These are phyloP conservation scores for Apodemus speciosus DNA, from an alignment of 2,113 vertebrate genomes.

Conservation along the genomic window DNA sequence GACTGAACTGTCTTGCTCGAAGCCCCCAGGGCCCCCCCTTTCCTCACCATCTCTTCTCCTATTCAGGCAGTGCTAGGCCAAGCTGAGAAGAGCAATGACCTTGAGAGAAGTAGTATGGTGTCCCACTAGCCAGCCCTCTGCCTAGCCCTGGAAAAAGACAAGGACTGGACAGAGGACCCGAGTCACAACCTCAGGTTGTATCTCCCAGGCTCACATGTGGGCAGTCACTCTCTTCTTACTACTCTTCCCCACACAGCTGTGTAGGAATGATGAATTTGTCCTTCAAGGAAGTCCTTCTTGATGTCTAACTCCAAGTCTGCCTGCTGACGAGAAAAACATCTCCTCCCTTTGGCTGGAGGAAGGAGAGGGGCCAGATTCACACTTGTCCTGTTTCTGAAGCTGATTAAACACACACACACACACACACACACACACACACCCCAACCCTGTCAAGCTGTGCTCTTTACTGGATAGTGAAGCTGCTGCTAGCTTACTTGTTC, in stretches of 20 bases:
- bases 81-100: neutral
- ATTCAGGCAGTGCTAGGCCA: neutral
- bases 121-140: no score
- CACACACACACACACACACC: neutral
- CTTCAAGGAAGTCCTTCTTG: neutral
- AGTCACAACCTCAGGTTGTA: neutral
- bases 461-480: neutral
- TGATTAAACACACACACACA: neutral
- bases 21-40: neutral
- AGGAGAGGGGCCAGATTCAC: neutral
- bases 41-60: neutral
- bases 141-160: neutral
- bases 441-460: neutral
- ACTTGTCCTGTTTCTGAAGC: neutral
- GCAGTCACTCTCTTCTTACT: neutral
- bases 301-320: constrained; percentile 20
- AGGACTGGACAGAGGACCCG: neutral
- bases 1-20: neutral
- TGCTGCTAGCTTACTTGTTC: neutral
- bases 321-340: neutral
- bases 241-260: neutral
- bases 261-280: neutral
- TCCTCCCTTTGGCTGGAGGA: neutral
- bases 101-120: neutral
- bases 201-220: no score